These are phyloP conservation scores for Hemiscyllium ocellatum DNA, from an alignment of 2,113 vertebrate species.

Conservation along the genomic window DNA sequence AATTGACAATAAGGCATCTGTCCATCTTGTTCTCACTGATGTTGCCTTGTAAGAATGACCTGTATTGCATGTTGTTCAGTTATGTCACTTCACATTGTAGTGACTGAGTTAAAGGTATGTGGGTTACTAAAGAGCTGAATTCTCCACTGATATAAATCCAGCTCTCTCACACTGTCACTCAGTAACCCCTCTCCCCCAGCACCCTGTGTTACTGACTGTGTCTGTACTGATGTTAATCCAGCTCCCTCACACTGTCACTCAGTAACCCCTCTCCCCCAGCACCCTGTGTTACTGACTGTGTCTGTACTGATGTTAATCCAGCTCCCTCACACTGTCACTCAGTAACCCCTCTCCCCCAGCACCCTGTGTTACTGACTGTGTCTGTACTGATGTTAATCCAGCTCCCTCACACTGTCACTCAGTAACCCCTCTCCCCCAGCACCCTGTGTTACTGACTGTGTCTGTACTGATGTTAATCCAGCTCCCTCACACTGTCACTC, in stretches of 20 bases:
- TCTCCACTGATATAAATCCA: not conserved
- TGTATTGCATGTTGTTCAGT: not conserved
- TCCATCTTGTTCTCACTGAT: not conserved
- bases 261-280: not conserved
- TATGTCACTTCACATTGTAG: not conserved
- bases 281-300: not conserved
- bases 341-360: too few relatives aligned
- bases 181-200: not conserved
- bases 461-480: not conserved
- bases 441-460: not conserved
- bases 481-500: not conserved
- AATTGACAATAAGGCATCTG: not conserved
- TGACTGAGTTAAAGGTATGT: not conserved
- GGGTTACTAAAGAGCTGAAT: not conserved
- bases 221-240: not conserved
- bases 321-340: not conserved
- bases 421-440: not conserved
- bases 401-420: constrained; percentile 4
- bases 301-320: not conserved
- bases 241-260: too few relatives aligned
- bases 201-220: not conserved
- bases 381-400: not conserved
- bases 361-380: not conserved
- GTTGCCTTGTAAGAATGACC: not conserved
- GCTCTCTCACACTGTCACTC: not conserved